Conservation (phyloP, 1,140 invertebrate species). For the Uloborus diversus region DNA sequence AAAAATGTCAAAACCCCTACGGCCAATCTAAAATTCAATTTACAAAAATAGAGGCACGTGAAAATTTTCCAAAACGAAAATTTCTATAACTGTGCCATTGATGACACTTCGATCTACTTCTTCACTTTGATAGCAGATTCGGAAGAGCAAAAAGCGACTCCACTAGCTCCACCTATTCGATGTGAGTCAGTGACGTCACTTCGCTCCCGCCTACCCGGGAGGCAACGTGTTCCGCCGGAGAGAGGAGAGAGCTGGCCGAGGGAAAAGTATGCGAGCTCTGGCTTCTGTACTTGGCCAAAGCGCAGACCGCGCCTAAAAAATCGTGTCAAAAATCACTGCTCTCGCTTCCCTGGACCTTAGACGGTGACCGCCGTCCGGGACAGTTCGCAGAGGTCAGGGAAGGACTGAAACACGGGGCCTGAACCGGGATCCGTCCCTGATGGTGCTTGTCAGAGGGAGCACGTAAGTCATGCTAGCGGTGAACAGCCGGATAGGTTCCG, state of each 20-base stretch:
- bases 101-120: neutral
- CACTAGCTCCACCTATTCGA: neutral
- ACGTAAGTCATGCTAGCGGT: slow-evolving; percentile 25
- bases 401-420: too few species aligned
- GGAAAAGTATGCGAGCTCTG: too few species aligned
- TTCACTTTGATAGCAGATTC: neutral
- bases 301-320: slow-evolving; percentile 16
- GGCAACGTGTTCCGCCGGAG: slow-evolving; percentile 19
- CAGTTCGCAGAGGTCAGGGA: neutral
- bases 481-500: slow-evolving; percentile 23
- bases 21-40: too few species aligned
- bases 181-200: slow-evolving; percentile 10
- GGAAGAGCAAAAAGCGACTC: neutral
- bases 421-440: too few species aligned
- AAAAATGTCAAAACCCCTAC: too few species aligned
- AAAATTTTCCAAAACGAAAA: neutral
- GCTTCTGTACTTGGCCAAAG: neutral
- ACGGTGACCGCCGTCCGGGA: neutral
- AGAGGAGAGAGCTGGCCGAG: slow-evolving; percentile 6
- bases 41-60: too few species aligned
- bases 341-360: neutral
- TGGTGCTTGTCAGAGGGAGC: slow-evolving; percentile 11
- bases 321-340: too few species aligned
- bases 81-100: neutral
- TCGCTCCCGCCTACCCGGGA: slow-evolving; percentile 1